Conservation (phyloP, 2,797 vertebrate genomes). For the Xenops minutus region DNA sequence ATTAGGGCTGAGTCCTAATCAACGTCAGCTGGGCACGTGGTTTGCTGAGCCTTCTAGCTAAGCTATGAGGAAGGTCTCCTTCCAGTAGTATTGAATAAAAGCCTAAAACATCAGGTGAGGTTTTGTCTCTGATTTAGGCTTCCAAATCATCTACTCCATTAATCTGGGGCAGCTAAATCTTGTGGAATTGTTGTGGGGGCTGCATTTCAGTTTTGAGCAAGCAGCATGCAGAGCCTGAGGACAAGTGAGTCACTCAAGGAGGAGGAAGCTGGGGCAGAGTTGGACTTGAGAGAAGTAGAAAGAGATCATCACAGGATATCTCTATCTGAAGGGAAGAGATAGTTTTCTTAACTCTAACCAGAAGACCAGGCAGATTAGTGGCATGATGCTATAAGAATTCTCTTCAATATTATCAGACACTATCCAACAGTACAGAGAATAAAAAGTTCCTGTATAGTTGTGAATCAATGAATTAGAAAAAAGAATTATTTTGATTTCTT, state of each 20-base stretch:
- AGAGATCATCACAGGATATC: background rate
- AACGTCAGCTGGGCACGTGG: rapidly evolving
- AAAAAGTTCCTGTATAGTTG: background rate
- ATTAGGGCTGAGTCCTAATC: background rate
- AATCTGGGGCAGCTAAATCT: background rate
- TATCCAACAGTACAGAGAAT: background rate
- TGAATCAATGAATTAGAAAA: background rate
- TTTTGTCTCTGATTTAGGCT: background rate
- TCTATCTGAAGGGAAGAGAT: background rate
- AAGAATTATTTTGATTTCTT: background rate
- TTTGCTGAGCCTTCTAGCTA: background rate
- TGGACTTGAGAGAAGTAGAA: background rate
- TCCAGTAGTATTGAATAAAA: background rate
- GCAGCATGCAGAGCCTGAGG: background rate
- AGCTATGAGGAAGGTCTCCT: background rate
- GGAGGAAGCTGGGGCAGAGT: background rate
- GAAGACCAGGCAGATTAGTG: background rate
- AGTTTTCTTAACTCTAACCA: background rate
- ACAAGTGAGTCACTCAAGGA: background rate
- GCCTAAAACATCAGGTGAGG: background rate
- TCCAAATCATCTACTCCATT: background rate
- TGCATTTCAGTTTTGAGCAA: background rate
- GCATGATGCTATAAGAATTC: background rate
- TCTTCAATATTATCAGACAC: background rate
- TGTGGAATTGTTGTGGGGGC: background rate